A percentile compares a stretch with the other conserved stretches of the same genome.
Conservation (phyloP, 2,888 invertebrate genomes). For the Argyresthia goedartella region DNA sequence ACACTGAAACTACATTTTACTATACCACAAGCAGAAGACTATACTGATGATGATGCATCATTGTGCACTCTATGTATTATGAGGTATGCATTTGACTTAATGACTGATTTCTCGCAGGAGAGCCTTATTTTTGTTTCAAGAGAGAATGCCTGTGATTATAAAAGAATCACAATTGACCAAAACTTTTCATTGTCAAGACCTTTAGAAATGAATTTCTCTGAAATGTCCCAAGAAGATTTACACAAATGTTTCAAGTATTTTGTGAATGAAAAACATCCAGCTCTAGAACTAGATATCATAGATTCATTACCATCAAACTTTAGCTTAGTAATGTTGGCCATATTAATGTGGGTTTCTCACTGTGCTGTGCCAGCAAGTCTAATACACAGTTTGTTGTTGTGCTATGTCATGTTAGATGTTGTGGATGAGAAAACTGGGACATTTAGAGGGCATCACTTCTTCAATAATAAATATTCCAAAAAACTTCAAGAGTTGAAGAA, state of each 20-base stretch:
- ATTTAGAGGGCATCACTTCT: conserved; percentile 54
- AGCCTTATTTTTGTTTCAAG: conserved; percentile 44
- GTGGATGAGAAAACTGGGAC: conserved; percentile 71
- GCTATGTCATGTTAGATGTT: conserved; percentile 68
- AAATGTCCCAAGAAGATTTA: conserved; percentile 33
- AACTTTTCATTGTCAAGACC: conserved; percentile 29
- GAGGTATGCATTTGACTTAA: conserved; percentile 66
- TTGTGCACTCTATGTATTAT: conserved; percentile 73
- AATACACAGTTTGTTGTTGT: conserved; percentile 70
- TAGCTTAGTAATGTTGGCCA: conserved; percentile 68
- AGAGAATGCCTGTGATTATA: conserved; percentile 36
- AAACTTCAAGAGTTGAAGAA: conserved; percentile 40
- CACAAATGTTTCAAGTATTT: conserved; percentile 55
- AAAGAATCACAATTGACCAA: conserved; percentile 29
- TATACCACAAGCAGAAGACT: conserved; percentile 80
- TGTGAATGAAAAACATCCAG: conserved; percentile 47
- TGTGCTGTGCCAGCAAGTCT: conserved; percentile 50
- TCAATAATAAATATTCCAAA: conserved; percentile 52
- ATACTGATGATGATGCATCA: conserved; percentile 70
- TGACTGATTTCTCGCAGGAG: conserved; percentile 48
- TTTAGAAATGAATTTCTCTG: conserved; percentile 26
- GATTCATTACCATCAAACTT: conserved; percentile 66
- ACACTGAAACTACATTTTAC: conserved; percentile 75
- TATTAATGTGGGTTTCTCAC: conserved; percentile 72
- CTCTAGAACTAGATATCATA: conserved; percentile 37